Percentiles rank a stretch among this genome's conserved stretches.
Evolutionary conservation across 2,888 invertebrate genomes (phyloP).

Genomic region (Exephanes ischioxanthus): DNA sequence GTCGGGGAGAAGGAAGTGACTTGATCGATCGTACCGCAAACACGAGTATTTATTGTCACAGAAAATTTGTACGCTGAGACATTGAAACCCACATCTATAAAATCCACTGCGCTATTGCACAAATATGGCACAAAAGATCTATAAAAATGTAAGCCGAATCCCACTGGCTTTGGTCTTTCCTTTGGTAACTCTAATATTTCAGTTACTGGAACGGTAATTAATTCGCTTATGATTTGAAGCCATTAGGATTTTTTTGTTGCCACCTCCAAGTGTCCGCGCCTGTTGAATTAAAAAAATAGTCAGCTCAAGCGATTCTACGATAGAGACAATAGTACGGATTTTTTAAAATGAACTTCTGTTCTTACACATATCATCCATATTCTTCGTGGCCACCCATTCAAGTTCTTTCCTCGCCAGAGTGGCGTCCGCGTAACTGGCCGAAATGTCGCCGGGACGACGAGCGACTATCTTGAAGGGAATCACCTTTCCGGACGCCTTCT

Average conservation of each 20-base stretch:
- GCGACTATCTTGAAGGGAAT: constrained; percentile 91
- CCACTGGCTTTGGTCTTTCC: constrained; percentile 37
- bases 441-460: constrained; percentile 94
- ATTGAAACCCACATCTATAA: constrained; percentile 28
- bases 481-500: constrained; percentile 90
- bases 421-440: constrained; percentile 94
- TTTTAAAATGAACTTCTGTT: constrained; percentile 59
- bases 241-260: constrained; percentile 94
- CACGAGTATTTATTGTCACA: constrained; percentile 45
- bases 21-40: background rate
- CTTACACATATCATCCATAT: constrained; percentile 94
- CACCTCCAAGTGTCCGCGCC: constrained; percentile 94
- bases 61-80: constrained; percentile 39
- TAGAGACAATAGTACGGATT: background rate
- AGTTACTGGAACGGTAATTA: background rate
- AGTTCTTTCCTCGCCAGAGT: constrained; percentile 91
- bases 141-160: constrained; percentile 21
- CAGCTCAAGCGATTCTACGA: background rate
- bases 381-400: constrained; percentile 93
- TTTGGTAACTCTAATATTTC: constrained; percentile 42
- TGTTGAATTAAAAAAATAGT: constrained; percentile 72
- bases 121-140: constrained; percentile 51
- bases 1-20: background rate
- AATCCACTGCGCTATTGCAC: constrained; percentile 33
- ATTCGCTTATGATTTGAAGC: constrained; percentile 84